Evolutionary conservation across 2,888 invertebrate genomes (phyloP).

Genomic region (Terebella lapidaria): DNA sequence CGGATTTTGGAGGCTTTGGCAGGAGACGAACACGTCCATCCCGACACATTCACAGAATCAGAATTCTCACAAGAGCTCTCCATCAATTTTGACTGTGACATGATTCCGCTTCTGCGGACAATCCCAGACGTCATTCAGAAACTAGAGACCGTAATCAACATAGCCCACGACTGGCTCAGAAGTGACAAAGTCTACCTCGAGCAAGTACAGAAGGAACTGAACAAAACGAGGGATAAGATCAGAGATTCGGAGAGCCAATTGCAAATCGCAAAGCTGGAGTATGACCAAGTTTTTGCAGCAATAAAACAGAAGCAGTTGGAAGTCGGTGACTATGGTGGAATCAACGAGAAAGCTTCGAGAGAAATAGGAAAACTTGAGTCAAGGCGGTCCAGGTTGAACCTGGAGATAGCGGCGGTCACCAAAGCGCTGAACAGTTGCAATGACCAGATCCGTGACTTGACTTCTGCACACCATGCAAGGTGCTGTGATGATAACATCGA

Average conservation of each 20-base stretch:
- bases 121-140: conserved; percentile 14
- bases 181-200: conserved; percentile 16
- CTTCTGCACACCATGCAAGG: not conserved
- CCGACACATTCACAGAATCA: conserved; percentile 6
- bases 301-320: conserved; percentile 9
- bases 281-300: not conserved
- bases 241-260: conserved; percentile 2
- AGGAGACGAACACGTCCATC: not conserved
- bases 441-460: conserved; percentile 1
- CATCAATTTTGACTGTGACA: conserved; percentile 9
- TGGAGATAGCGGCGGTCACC: conserved; percentile 6
- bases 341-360: not conserved
- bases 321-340: not conserved
- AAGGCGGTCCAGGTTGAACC: conserved; percentile 1
- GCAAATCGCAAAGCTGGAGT: conserved; percentile 1
- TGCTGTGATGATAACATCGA: not conserved
- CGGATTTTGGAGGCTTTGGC: not conserved
- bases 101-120: conserved; percentile 5
- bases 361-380: conserved; percentile 6
- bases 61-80: conserved; percentile 13
- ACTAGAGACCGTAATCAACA: conserved; percentile 5
- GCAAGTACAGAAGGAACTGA: conserved; percentile 8
- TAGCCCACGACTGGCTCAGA: conserved; percentile 14
- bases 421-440: conserved; percentile 6
- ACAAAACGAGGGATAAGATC: conserved; percentile 1